Conservation (phyloP, 2,797 vertebrate genomes). For the Geotrypetes seraphini region DNA sequence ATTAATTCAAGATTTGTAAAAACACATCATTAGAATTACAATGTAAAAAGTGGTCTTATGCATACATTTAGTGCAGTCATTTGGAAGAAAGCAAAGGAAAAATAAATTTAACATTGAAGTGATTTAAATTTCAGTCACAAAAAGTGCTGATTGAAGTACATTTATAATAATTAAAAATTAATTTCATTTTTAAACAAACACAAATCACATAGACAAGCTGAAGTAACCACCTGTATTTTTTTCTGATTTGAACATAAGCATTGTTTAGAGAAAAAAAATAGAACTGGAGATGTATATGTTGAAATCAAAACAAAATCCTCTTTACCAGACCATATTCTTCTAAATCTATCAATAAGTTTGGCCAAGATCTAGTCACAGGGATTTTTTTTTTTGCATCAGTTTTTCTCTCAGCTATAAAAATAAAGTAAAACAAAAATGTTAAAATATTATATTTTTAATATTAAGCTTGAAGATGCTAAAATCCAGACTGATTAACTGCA, state of each 20-base stretch:
- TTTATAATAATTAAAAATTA: conserved; percentile 48
- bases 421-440: conserved; percentile 39
- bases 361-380: conserved; percentile 29
- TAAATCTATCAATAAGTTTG: conserved; percentile 25
- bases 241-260: conserved; percentile 24
- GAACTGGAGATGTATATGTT: not conserved
- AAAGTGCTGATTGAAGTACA: conserved; percentile 59
- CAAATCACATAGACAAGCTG: conserved; percentile 36
- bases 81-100: conserved; percentile 50
- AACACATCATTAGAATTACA: conserved; percentile 50
- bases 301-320: conserved; percentile 11
- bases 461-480: conserved; percentile 46
- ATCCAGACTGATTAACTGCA: conserved; percentile 44
- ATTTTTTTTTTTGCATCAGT: conserved; percentile 13
- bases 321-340: conserved; percentile 24
- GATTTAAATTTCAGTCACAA: conserved; percentile 53
- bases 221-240: conserved; percentile 26
- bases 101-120: conserved; percentile 48
- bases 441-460: conserved; percentile 44
- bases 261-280: conserved; percentile 21
- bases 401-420: conserved; percentile 38
- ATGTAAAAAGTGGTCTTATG: conserved; percentile 58
- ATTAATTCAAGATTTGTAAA: conserved; percentile 50
- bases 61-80: conserved; percentile 61
- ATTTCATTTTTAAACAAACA: conserved; percentile 47